Base-by-base conservation (phyloP, 1,140 invertebrate genomes). In the Triops longicaudatus region DNA sequence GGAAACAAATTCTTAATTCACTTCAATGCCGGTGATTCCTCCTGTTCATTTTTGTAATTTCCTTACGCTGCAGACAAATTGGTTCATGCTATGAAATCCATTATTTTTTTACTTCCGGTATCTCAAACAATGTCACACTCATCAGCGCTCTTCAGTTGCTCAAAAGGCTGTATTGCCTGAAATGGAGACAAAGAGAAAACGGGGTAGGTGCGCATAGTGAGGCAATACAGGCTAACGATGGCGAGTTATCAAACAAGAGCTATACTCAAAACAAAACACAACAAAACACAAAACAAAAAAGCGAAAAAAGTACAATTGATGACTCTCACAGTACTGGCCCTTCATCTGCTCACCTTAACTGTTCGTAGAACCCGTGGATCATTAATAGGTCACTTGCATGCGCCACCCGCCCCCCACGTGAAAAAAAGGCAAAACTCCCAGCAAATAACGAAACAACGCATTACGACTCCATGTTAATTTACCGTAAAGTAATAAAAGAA, bases 381-480 rank as follows among this genome's bases (percentile, higher is more conserved):
- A 63, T 63, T 63, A 63, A 63, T 22, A 63, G 50, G 50, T 63
- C 50, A 63, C 50, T 63, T 63, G 50, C 50, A 9, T 63, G 22
- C n/a, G n/a, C 50, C 22, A 17, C 5, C 50, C 50, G 17, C 14
- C 14, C 11, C 14, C 11, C 11, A 63, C 6, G 22, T n/a, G 5
- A 14, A 63, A 63, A 63, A 63, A 63, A 63, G 5, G 14, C 44
- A n/a, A n/a, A n/a, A 63, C 50, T 22, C 50, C 6, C 50, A 22
- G 17, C 14, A n/a, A n/a, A 22, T 22, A 63, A 22, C 50, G 50
- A 9, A 63, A 63, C 22, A 63, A 63, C 50, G 50, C 50, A 10
- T n/a, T 63, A 17, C 6, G 17, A 22, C 50, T 63, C 14, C 17
- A 63, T n/a, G 50, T 63, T 63, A 63, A 22, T 63, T 63, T 63